Evolutionary conservation across 37 sponge, comb jelly and placozoan genomes (phyloP).

Genomic region (Eunapius fragilis): DNA sequence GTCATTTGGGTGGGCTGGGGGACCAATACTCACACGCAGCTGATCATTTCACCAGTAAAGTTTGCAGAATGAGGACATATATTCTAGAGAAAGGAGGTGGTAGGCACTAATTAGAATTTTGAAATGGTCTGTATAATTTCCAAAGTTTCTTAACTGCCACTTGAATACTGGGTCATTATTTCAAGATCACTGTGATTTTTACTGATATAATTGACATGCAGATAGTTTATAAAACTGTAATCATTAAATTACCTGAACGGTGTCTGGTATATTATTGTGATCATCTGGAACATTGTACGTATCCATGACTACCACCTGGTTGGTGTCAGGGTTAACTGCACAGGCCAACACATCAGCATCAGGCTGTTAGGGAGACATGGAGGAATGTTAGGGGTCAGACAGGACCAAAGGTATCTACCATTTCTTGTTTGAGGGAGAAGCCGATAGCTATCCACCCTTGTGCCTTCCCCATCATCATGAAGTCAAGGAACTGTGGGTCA

Average conservation of each 20-base stretch:
- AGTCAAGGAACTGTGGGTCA: conserved; percentile 10
- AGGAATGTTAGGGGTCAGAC: background rate
- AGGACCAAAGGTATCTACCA: conserved; percentile 5
- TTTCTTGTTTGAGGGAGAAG: conserved; percentile 2
- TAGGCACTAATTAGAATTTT: background rate
- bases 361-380: background rate
- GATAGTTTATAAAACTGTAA: no score
- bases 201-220: no score
- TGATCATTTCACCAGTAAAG: background rate
- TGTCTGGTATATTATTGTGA: background rate
- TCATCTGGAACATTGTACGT: background rate
- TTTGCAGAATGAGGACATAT: background rate
- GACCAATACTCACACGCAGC: background rate
- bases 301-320: background rate
- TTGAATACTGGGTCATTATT: no score
- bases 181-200: no score
- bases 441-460: conserved; percentile 26
- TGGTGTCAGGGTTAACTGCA: background rate
- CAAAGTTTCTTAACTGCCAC: no score
- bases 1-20: background rate
- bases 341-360: background rate
- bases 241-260: background rate
- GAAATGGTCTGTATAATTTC: background rate
- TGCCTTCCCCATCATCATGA: conserved; percentile 12
- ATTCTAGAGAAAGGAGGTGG: background rate